phyloP scores from a whole-genome alignment of 2,888 invertebrate genomes.

The Chaitophorus viminalis region DNA sequence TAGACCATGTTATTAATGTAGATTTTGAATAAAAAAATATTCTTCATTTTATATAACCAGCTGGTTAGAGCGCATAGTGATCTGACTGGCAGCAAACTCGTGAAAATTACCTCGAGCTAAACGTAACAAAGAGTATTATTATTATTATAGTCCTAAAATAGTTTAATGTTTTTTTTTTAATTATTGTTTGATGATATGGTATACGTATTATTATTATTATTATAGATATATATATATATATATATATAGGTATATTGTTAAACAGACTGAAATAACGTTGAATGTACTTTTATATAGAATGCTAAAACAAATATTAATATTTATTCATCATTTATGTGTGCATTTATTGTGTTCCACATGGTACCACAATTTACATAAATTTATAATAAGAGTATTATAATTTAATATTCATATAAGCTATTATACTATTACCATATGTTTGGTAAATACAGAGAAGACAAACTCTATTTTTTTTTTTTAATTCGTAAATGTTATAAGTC shows the following conservation, averaged over 20 bases:
- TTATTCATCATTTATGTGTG: constrained; percentile 44
- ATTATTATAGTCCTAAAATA: background rate
- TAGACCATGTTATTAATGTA: constrained; percentile 34
- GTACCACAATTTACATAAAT: constrained; percentile 31
- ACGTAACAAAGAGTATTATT: constrained; percentile 11
- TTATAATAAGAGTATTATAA: constrained; percentile 34
- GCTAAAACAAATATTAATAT: constrained; percentile 38
- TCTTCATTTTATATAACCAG: constrained; percentile 8
- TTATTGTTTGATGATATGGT: constrained; percentile 14
- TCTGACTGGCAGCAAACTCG: constrained; percentile 23
- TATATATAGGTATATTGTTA: background rate
- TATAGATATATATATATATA: too few species aligned
- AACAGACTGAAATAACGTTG: background rate
- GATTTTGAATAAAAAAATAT: constrained; percentile 26
- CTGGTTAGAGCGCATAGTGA: constrained; percentile 8
- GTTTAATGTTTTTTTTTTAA: constrained; percentile 15
- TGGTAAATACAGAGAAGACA: background rate
- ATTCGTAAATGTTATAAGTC: background rate
- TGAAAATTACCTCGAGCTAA: constrained; percentile 41
- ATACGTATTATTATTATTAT: background rate
- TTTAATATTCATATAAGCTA: constrained; percentile 27
- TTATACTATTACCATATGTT: constrained; percentile 26
- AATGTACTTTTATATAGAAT: constrained; percentile 10
- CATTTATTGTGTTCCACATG: constrained; percentile 12
- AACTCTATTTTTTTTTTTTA: background rate